Evolutionary conservation across 35 echinoderm and acorn worm genomes (phyloP), one percentile per base, ranked within the genome.

Genomic region (Patiria miniata): DNA sequence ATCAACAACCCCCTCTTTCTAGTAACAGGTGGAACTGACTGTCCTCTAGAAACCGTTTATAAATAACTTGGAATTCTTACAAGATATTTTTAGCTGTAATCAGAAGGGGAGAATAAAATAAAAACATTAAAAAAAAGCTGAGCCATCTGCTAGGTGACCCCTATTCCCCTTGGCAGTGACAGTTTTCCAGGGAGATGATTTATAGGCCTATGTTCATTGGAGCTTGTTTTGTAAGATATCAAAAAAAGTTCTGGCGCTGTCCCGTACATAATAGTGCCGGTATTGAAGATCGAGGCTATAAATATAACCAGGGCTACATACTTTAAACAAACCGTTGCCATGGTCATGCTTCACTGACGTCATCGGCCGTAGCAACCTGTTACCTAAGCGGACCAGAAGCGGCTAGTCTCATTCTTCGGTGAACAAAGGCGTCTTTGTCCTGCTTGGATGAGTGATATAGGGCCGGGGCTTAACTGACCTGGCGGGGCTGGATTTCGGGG

Each of bases 241-340:
- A 47, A 47, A n/a, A n/a, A n/a, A n/a, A 47, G 42, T 47, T 47
- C 42, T 47, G 42, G 12, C 42, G 29, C 65, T 73, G 65, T 73
- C 28, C 57, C 57, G 34, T 47, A 34, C 65, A 32, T 23, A 73
- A 73, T 23, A 73, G 65, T 26, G 65, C 65, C 10, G 14, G 14
- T 14, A 14, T 32, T 73, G 21, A 30, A 32, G 65, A 18, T 18
- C 65, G 26, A n/a, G 26, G 26, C 65, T 30, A 73, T 73, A 73
- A 73, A 73, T 73, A 73, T 32, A 18, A 73, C 23, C 65, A 73
- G 26, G 26, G 65, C 65, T 47, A 73, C 65, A 73, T 73, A 73
- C 65, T 73, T 73, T 23, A 73, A 73, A 73, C 65, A 73, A 73
- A 23, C 34, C 29, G 65, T 73, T 73, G 65, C 34, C 65, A 36